These are phyloP conservation scores for Colostygia pectinataria DNA, from an alignment of 2,888 invertebrate species.

Conservation along the genomic window DNA sequence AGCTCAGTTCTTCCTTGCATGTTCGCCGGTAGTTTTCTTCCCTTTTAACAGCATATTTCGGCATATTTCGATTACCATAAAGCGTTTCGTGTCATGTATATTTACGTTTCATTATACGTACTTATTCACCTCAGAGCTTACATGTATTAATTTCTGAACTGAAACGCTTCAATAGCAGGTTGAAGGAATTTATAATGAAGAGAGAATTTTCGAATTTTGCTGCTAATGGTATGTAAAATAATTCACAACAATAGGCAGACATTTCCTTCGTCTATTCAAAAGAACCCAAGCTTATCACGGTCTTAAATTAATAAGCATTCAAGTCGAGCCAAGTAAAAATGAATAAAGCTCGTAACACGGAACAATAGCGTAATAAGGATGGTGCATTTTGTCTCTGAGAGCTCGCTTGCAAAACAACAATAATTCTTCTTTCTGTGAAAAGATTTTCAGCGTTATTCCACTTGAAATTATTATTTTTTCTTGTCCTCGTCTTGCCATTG, in stretches of 20 bases:
- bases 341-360: conserved; percentile 81
- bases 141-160: conserved; percentile 67
- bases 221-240: conserved; percentile 74
- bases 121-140: conserved; percentile 49
- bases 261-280: conserved; percentile 77
- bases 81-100: conserved; percentile 79
- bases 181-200: conserved; percentile 24
- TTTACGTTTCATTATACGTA: conserved; percentile 66
- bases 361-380: conserved; percentile 81
- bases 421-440: conserved; percentile 82
- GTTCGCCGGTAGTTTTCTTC: conserved; percentile 77
- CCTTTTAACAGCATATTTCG: conserved; percentile 82
- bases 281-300: conserved; percentile 81
- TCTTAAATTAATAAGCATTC: conserved; percentile 83
- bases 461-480: conserved; percentile 83
- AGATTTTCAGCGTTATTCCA: conserved; percentile 83
- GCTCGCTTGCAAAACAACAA: conserved; percentile 83
- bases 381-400: conserved; percentile 82
- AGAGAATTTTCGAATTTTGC: conserved; percentile 39
- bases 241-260: conserved; percentile 76
- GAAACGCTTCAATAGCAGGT: conserved; percentile 29
- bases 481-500: conserved; percentile 81
- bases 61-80: conserved; percentile 83
- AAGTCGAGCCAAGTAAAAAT: conserved; percentile 83
- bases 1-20: conserved; percentile 79